phyloP scores from a whole-genome alignment of 2,888 invertebrate species.

The Drosophila leonis region DNA sequence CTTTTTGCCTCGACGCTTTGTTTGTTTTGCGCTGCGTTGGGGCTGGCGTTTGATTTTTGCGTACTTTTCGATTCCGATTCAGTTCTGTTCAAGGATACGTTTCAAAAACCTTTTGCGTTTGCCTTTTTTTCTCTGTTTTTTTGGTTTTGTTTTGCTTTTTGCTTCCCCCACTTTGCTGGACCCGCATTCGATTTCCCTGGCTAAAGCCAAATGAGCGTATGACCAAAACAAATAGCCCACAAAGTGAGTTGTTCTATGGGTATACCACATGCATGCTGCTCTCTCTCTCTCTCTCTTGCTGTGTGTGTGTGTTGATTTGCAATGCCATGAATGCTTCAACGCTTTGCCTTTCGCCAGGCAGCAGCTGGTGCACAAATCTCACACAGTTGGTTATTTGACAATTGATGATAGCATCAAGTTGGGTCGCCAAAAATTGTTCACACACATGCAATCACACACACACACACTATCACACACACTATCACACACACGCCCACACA shows the following conservation, averaged over 20 bases:
- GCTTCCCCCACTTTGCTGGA: slow-evolving; percentile 18
- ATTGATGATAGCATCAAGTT: slow-evolving; percentile 80
- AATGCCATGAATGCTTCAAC: slow-evolving; percentile 79
- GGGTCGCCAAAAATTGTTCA: slow-evolving; percentile 69
- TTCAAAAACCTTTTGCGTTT: slow-evolving; percentile 56
- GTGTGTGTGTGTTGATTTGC: slow-evolving; percentile 66
- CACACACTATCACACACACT: slow-evolving; percentile 22
- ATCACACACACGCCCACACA: slow-evolving; percentile 30
- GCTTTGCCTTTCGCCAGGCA: slow-evolving; percentile 60
- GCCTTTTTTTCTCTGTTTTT: slow-evolving; percentile 19
- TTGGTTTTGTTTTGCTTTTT: slow-evolving; percentile 10
- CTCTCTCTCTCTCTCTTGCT: slow-evolving; percentile 8
- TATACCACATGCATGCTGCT: slow-evolving; percentile 53
- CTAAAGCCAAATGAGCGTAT: slow-evolving; percentile 75
- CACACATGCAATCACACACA: slow-evolving; percentile 24
- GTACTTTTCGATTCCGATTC: slow-evolving; percentile 48
- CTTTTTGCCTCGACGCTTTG: slow-evolving; percentile 10
- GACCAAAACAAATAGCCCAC: slow-evolving; percentile 80
- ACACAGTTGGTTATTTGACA: slow-evolving; percentile 81
- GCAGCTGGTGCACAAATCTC: slow-evolving; percentile 80
- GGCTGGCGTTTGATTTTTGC: slow-evolving; percentile 67
- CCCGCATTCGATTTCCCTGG: slow-evolving; percentile 63
- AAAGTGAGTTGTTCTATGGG: slow-evolving; percentile 75
- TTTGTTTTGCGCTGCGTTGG: slow-evolving; percentile 59
- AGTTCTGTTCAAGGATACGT: slow-evolving; percentile 58